Percentiles rank a stretch among this genome's conserved stretches.
These are phyloP conservation scores for Orycteropus afer DNA, from an alignment of 2,113 vertebrate genomes.

Conservation along the genomic window DNA sequence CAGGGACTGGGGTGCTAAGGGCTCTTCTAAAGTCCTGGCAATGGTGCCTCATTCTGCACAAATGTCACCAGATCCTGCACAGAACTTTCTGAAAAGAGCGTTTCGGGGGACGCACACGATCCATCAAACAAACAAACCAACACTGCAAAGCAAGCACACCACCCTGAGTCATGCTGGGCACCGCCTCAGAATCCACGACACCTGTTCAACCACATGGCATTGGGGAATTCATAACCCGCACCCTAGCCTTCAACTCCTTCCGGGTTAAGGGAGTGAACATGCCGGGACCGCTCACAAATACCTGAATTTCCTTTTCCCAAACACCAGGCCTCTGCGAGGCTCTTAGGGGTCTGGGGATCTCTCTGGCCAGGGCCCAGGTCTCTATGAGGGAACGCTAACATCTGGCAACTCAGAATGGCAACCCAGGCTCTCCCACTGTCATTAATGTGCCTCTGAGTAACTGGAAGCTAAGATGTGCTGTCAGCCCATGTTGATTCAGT, in stretches of 20 bases:
- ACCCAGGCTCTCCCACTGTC: not conserved
- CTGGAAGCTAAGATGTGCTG: conserved; percentile 23
- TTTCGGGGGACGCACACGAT: not conserved
- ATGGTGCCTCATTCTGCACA: not conserved
- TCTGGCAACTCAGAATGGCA: not conserved
- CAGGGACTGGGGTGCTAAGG: accelerated
- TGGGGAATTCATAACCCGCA: not conserved
- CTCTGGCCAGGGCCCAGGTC: not conserved
- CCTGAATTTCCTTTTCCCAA: conserved; percentile 54
- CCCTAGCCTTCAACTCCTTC: not conserved
- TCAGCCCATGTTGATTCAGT: not conserved
- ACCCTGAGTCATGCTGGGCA: not conserved
- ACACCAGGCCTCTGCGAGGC: not conserved
- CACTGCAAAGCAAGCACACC: not conserved
- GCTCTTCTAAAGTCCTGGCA: not conserved
- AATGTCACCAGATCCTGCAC: not conserved
- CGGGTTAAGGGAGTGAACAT: not conserved
- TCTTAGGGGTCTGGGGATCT: conserved; percentile 14
- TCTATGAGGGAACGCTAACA: not conserved
- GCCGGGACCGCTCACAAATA: conserved; percentile 50
- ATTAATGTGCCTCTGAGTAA: not conserved
- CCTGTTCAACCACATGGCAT: not conserved
- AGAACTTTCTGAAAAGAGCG: conserved; percentile 13
- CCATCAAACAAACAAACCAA: not conserved
- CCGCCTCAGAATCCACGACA: not conserved